Evolutionary conservation across 53 echinoderm and acorn worm species (phyloP).

Genomic region (Apostichopus leukothele): DNA sequence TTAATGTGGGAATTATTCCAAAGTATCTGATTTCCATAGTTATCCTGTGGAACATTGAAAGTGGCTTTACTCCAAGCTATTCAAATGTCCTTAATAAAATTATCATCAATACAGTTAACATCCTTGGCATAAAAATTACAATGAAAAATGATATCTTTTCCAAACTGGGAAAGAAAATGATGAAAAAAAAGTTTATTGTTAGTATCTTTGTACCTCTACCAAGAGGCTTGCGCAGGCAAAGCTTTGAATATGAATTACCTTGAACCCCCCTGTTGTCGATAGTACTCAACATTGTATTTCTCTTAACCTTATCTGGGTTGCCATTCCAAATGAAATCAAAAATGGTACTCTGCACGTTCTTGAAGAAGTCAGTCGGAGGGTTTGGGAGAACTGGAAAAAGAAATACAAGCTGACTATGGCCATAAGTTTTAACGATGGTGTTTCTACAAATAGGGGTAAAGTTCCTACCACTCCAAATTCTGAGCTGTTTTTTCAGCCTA

Average conservation of each 20-base stretch:
- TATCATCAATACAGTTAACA: neutral
- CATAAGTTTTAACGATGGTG: constrained; percentile 5
- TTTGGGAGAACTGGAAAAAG: constrained; percentile 22
- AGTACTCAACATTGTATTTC: neutral
- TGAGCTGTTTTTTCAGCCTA: neutral
- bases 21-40: neutral
- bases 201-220: neutral
- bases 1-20: constrained; percentile 23
- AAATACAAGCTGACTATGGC: neutral
- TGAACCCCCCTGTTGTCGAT: neutral
- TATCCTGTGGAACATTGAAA: neutral
- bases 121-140: neutral
- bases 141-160: neutral
- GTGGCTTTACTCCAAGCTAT: neutral
- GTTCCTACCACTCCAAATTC: neutral
- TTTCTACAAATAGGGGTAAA: constrained; percentile 14
- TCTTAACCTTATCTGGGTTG: neutral
- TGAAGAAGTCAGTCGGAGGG: neutral
- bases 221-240: neutral
- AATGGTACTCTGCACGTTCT: neutral
- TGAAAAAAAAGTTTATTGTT: neutral
- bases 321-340: constrained; percentile 25
- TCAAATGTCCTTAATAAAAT: neutral
- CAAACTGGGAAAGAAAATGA: neutral
- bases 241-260: no score